Evolutionary conservation across 2,888 invertebrate species (phyloP).

Genomic region (Homarus gammarus): DNA sequence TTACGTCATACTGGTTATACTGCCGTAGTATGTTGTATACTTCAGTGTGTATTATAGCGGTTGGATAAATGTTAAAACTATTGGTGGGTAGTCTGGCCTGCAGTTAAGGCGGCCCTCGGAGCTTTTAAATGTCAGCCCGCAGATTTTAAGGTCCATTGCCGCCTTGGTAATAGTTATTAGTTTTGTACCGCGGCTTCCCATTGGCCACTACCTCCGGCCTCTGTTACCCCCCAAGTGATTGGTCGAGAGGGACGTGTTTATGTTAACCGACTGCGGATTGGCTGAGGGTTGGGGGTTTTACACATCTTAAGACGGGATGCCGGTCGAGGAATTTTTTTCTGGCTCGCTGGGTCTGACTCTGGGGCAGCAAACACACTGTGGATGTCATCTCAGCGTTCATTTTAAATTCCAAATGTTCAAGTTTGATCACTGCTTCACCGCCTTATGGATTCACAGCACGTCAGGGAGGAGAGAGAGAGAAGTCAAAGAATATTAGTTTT

Average conservation of each 20-base stretch:
- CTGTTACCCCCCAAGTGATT: background rate
- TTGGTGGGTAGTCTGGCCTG: background rate
- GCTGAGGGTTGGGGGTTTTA: background rate
- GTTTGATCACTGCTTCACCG: background rate
- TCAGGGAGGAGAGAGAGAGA: background rate
- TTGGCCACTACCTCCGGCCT: background rate
- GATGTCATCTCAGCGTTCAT: background rate
- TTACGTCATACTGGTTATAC: too few species aligned
- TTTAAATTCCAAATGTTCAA: constrained; percentile 1
- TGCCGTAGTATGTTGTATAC: too few species aligned
- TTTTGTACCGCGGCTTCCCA: background rate
- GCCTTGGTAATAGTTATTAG: constrained; percentile 15
- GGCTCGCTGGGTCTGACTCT: background rate
- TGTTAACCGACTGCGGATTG: background rate
- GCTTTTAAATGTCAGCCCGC: background rate
- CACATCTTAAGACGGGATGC: background rate
- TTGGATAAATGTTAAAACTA: background rate
- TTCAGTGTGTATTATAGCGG: too few species aligned
- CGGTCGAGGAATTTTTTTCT: background rate
- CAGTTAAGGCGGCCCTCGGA: background rate
- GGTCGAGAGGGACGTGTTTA: background rate
- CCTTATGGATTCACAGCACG: background rate
- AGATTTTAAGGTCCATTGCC: constrained; percentile 1
- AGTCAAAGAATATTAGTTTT: constrained; percentile 16
- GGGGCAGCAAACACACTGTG: background rate